Conservation (phyloP, 2,888 invertebrate species). For the Cynaeus angustus region DNA sequence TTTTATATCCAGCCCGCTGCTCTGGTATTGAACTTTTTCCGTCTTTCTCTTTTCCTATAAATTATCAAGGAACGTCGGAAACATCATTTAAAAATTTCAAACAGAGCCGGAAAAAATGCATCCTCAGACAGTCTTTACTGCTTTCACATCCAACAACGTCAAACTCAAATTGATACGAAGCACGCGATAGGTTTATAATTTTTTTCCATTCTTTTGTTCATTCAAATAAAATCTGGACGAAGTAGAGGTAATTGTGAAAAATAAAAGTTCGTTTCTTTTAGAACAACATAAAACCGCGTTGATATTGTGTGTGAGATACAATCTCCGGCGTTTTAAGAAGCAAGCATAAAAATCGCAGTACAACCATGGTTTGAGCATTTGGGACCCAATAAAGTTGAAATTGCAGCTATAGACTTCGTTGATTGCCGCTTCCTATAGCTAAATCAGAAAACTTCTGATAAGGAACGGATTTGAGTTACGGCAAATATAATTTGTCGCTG, state of each 20-base stretch:
- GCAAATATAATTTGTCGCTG: slow-evolving; percentile 13
- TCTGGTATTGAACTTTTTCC: background rate
- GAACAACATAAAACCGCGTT: slow-evolving; percentile 2
- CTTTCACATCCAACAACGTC: slow-evolving; percentile 48
- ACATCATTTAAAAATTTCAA: slow-evolving; percentile 48
- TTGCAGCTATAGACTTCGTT: slow-evolving; percentile 18
- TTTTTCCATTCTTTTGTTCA: slow-evolving; percentile 30
- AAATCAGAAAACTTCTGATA: slow-evolving; percentile 5
- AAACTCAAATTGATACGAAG: slow-evolving; percentile 44
- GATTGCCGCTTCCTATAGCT: background rate
- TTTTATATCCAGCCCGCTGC: too few species aligned
- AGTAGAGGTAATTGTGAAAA: slow-evolving; percentile 17
- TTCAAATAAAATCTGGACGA: slow-evolving; percentile 24
- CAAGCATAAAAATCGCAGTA: slow-evolving; percentile 23
- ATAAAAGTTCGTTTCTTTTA: slow-evolving; percentile 23
- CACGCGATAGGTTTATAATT: slow-evolving; percentile 48
- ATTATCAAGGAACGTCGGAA: slow-evolving; percentile 46
- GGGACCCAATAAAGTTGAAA: slow-evolving; percentile 17
- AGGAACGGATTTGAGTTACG: background rate
- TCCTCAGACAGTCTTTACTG: slow-evolving; percentile 48
- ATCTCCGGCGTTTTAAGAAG: slow-evolving; percentile 8
- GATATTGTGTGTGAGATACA: slow-evolving; percentile 5
- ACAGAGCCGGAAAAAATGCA: slow-evolving; percentile 38
- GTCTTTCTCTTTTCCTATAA: slow-evolving; percentile 33
- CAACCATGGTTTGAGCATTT: slow-evolving; percentile 12